These are phyloP conservation scores for Tiphia femorata DNA, from an alignment of 2,888 invertebrate genomes.

Conservation along the genomic window DNA sequence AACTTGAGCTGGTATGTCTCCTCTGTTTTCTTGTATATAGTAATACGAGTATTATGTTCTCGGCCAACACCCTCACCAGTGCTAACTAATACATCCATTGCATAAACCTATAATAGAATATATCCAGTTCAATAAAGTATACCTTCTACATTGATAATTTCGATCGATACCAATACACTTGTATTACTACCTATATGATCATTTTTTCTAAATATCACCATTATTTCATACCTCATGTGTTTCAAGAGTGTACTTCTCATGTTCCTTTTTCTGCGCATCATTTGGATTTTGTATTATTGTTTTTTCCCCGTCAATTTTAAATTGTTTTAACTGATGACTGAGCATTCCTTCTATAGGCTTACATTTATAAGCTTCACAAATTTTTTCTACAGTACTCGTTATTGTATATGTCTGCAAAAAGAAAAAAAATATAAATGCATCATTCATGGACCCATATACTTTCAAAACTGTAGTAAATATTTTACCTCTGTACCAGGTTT, in stretches of 20 bases:
- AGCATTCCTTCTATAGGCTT: slow-evolving; percentile 98
- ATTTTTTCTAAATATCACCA: not conserved
- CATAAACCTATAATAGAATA: slow-evolving; percentile 76
- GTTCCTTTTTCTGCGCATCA: slow-evolving; percentile 96
- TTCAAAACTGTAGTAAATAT: no score
- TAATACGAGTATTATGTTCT: slow-evolving; percentile 94
- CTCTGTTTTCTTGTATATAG: slow-evolving; percentile 98
- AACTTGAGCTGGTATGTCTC: slow-evolving; percentile 97
- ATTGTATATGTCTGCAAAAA: slow-evolving; percentile 84
- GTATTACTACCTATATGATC: no score
- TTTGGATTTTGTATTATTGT: slow-evolving; percentile 97
- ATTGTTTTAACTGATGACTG: slow-evolving; percentile 95
- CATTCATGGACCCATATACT: no score
- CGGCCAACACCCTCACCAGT: slow-evolving; percentile 95
- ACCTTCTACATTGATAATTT: not conserved
- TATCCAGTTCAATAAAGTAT: slow-evolving; percentile 5
- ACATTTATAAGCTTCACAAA: slow-evolving; percentile 93
- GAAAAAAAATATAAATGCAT: slow-evolving; percentile 12
- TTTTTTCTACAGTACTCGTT: slow-evolving; percentile 93
- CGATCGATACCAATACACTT: no score
- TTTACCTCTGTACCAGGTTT: slow-evolving; percentile 90
- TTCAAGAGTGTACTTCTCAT: slow-evolving; percentile 96
- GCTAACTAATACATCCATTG: slow-evolving; percentile 97
- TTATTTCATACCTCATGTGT: slow-evolving; percentile 81
- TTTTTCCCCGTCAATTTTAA: slow-evolving; percentile 98